Conservation (phyloP, 2,888 invertebrate genomes). For the Cheiracanthium punctorium region DNA sequence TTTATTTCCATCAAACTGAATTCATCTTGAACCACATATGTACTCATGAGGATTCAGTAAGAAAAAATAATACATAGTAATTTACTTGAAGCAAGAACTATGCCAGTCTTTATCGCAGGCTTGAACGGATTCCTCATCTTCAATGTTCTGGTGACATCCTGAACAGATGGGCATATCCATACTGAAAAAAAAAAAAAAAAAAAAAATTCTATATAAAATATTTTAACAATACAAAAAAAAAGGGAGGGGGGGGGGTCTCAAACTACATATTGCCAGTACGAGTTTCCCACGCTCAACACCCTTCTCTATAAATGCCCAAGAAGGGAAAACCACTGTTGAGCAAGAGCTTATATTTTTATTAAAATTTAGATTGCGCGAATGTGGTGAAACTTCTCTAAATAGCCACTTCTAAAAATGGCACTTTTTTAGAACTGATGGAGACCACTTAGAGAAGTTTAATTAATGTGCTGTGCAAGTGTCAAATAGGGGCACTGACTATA, state of each 20-base stretch:
- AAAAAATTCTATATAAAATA: neutral
- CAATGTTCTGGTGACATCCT: constrained; percentile 43
- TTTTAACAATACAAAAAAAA: neutral
- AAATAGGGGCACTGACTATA: too few relatives aligned
- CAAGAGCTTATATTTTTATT: neutral
- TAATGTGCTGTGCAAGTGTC: too few relatives aligned
- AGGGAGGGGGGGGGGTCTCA: neutral
- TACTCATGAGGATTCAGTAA: too few relatives aligned
- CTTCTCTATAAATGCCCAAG: too few relatives aligned
- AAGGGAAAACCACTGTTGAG: neutral
- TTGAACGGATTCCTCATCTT: constrained; percentile 59
- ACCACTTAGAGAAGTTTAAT: too few relatives aligned
- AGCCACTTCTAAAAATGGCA: too few relatives aligned
- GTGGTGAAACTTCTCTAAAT: too few relatives aligned
- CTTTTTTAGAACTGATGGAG: too few relatives aligned
- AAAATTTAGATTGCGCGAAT: neutral
- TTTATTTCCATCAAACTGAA: too few relatives aligned
- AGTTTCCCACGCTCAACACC: too few relatives aligned
- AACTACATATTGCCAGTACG: neutral
- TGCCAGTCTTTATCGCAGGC: constrained; percentile 60
- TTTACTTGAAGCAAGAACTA: constrained; percentile 43
- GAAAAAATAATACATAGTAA: too few relatives aligned
- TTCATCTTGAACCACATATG: too few relatives aligned
- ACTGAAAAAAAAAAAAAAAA: constrained; percentile 4
- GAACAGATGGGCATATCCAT: constrained; percentile 45